A percentile compares a stretch with the other conserved stretches of the same genome.
phyloP scores from a whole-genome alignment of 2,888 invertebrate genomes.

The Nomada flava region DNA sequence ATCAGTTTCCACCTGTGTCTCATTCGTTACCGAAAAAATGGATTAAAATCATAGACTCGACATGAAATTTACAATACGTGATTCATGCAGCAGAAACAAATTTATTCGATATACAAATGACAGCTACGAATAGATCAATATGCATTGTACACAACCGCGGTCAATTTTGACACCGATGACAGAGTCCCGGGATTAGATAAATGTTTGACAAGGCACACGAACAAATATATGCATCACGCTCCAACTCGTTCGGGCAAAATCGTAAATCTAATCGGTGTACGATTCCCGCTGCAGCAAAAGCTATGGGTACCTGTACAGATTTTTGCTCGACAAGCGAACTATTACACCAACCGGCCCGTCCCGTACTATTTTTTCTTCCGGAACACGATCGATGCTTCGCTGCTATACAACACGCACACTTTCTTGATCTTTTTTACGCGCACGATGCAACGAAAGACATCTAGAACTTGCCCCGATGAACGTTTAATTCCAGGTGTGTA shows the following conservation, averaged over 20 bases:
- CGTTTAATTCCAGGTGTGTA: conserved; percentile 74
- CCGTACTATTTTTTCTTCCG: conserved; percentile 45
- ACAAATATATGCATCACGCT: not conserved
- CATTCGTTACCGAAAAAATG: conserved; percentile 1
- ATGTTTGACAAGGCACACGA: conserved; percentile 13
- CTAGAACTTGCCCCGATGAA: conserved; percentile 50
- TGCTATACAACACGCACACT: conserved; percentile 54
- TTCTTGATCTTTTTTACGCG: conserved; percentile 34
- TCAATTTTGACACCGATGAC: conserved; percentile 65
- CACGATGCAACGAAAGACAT: conserved; percentile 54
- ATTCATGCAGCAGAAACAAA: conserved; percentile 62
- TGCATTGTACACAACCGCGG: conserved; percentile 75
- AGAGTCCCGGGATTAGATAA: conserved; percentile 28
- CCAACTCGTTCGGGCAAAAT: not conserved
- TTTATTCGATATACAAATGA: conserved; percentile 72
- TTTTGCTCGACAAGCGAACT: conserved; percentile 70
- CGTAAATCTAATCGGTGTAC: conserved; percentile 8
- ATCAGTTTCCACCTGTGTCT: not conserved
- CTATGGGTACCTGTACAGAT: conserved; percentile 63
- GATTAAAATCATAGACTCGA: not conserved
- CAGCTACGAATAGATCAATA: conserved; percentile 79
- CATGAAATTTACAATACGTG: conserved; percentile 38
- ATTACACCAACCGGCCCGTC: conserved; percentile 78
- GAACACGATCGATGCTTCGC: conserved; percentile 58
- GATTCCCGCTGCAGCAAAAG: conserved; percentile 49